Evolutionary conservation across 2,888 invertebrate genomes (phyloP), one percentile per base, ranked within the genome.

Genomic region (Pristionchus mayeri): DNA sequence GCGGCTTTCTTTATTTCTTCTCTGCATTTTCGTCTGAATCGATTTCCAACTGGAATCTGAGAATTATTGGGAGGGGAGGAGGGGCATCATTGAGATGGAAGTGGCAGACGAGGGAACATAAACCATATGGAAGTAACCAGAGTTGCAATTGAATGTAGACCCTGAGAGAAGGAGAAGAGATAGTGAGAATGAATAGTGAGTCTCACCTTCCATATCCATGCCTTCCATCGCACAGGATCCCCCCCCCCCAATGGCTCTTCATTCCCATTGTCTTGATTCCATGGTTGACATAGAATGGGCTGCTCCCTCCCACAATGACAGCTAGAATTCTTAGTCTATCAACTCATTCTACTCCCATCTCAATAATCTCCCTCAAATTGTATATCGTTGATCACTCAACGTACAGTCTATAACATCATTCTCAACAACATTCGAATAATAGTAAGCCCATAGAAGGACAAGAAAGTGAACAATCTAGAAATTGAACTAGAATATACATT

Each of bases 151-250:
- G 57, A 16, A 57, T 57, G n/a, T 80, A 80, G 9, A 80, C 80
- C 24, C 57, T 57, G 57, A 57, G 37, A 13, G 21, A 30, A 18
- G 27, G 27, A 63, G 11, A 30, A 80, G 11, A 6, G 48, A 76
- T 24, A 21, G 16, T 2, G 11, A 44, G 48, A 13, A 79, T 79
- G 7, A 2, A 78, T 16, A 30, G 7, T 48, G 18, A 50, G 3
- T 2, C 11, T 0, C 34, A 80, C 80, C 80, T 80, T 80, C 80
- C 80, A 80, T 18, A 80, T 40, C 3, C 57, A 80, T 37, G 57
- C 80, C n/a, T 80, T 80, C 80, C 80, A 80, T 40, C 80, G 7
- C 57, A n/a, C n/a, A n/a, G n/a, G n/a, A n/a, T n/a, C n/a, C n/a
- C n/a, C n/a, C n/a, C n/a, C n/a, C n/a, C n/a, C n/a, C n/a, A n/a